Evolutionary conservation across 2,888 invertebrate species (phyloP).

Genomic region (Nebria salina): DNA sequence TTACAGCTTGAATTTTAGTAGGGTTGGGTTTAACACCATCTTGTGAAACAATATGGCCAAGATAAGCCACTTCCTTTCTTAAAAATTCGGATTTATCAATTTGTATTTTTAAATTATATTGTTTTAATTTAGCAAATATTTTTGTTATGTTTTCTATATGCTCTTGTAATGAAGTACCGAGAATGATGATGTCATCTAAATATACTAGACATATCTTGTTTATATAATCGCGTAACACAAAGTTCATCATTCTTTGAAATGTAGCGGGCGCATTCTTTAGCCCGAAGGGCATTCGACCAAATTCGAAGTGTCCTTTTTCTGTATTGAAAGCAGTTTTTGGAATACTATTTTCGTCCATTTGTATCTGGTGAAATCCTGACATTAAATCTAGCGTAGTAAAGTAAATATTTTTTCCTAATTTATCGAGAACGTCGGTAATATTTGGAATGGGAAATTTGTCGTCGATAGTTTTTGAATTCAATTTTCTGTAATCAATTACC

Average conservation of each 20-base stretch:
- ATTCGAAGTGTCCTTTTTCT: constrained; percentile 49
- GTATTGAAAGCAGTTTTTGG: constrained; percentile 54
- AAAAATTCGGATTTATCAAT: too few relatives aligned
- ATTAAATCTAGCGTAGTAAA: constrained; percentile 41
- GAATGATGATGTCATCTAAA: constrained; percentile 8
- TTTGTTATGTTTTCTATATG: constrained; percentile 17
- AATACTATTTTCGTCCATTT: constrained; percentile 49
- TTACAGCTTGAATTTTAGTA: constrained; percentile 27
- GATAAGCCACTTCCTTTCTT: too few relatives aligned
- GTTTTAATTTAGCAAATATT: neutral
- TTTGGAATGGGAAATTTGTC: too few relatives aligned
- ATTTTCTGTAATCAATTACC: too few relatives aligned
- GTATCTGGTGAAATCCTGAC: constrained; percentile 50
- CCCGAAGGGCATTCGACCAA: neutral
- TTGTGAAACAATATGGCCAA: too few relatives aligned
- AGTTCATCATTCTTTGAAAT: too few relatives aligned
- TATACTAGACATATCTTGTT: constrained; percentile 20
- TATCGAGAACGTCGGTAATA: too few relatives aligned
- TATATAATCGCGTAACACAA: too few relatives aligned
- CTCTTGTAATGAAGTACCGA: constrained; percentile 21
- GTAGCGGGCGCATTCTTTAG: too few relatives aligned
- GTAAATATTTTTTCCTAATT: constrained; percentile 48
- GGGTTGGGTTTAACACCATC: neutral
- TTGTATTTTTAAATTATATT: too few relatives aligned
- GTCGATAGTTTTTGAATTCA: too few relatives aligned